A percentile compares a stretch with the other conserved stretches of the same genome.
phyloP scores from a whole-genome alignment of 2,888 invertebrate genomes.

The Frankliniella fusca region DNA sequence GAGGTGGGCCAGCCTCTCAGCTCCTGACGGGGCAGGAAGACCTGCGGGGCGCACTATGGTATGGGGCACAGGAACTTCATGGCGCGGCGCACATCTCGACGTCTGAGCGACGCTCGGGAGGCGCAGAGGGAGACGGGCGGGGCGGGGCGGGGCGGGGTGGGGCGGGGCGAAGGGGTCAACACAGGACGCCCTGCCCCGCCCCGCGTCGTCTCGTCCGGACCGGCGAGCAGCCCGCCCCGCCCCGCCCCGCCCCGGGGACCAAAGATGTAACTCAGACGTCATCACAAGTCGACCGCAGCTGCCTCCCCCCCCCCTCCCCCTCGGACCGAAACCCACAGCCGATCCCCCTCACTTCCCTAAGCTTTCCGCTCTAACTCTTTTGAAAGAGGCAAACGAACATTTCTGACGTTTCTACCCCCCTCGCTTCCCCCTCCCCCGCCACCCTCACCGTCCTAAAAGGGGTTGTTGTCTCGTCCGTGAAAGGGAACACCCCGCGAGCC shows the following conservation, averaged over 20 bases:
- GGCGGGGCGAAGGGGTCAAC: background rate
- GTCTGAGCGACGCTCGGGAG: too few species aligned
- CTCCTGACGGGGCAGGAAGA: too few species aligned
- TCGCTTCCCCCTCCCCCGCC: too few species aligned
- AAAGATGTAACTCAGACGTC: background rate
- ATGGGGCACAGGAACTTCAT: too few species aligned
- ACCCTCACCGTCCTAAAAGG: background rate
- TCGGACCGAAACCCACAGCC: background rate
- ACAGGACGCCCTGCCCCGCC: background rate
- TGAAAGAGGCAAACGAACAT: constrained; percentile 12
- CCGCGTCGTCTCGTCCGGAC: background rate
- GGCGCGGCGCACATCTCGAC: too few species aligned
- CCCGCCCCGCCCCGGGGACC: background rate
- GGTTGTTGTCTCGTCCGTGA: background rate
- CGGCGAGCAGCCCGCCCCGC: background rate
- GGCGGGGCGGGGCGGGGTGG: background rate
- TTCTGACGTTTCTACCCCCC: background rate
- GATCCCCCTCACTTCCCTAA: background rate
- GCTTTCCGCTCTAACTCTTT: constrained; percentile 19
- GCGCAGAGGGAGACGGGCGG: background rate
- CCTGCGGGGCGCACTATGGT: too few species aligned
- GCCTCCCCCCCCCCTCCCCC: background rate
- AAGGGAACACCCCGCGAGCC: background rate
- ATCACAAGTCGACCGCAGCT: constrained; percentile 10
- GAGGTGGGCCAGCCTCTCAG: too few species aligned